These are phyloP conservation scores for Microcaecilia unicolor DNA, from an alignment of 2,797 vertebrate genomes.

Conservation along the genomic window DNA sequence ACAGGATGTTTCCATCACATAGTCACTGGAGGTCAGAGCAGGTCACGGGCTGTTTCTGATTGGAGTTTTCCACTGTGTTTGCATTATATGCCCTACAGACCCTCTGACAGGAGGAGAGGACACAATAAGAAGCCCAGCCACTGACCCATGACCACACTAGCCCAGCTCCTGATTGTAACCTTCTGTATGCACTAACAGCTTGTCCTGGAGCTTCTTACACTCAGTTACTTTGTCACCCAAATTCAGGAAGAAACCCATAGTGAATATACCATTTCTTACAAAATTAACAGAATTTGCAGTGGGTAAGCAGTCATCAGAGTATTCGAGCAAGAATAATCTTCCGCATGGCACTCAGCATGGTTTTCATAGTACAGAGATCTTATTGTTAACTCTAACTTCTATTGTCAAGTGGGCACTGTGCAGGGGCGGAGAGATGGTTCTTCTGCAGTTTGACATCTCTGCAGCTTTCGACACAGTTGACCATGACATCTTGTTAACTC, in stretches of 20 bases:
- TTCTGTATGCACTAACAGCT: slow-evolving; percentile 41
- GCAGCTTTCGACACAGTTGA: too few species aligned
- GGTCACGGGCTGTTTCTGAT: slow-evolving; percentile 45
- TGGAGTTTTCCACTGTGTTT: slow-evolving; percentile 35
- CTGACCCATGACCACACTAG: slow-evolving; percentile 48
- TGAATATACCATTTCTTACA: too few species aligned
- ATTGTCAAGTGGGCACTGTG: too few species aligned
- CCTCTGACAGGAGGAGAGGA: slow-evolving; percentile 37
- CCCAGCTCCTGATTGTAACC: slow-evolving; percentile 55
- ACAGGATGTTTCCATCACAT: slow-evolving; percentile 12
- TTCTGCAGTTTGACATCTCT: too few species aligned
- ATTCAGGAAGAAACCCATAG: rapidly evolving
- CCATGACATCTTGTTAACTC: too few species aligned
- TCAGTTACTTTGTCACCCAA: not conserved
- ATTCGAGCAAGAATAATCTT: too few species aligned
- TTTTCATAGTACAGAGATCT: too few species aligned
- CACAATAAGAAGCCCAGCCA: slow-evolving; percentile 29
- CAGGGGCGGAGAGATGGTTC: too few species aligned
- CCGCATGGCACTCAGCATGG: too few species aligned
- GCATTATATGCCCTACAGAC: slow-evolving; percentile 46
- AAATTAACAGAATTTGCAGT: too few species aligned
- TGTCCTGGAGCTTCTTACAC: slow-evolving; percentile 7
- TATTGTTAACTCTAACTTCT: too few species aligned
- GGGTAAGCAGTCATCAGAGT: too few species aligned
- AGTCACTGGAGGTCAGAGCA: slow-evolving; percentile 23